phyloP scores from a whole-genome alignment of 2,797 vertebrate species.

The Acestrorhynchus altus region DNA sequence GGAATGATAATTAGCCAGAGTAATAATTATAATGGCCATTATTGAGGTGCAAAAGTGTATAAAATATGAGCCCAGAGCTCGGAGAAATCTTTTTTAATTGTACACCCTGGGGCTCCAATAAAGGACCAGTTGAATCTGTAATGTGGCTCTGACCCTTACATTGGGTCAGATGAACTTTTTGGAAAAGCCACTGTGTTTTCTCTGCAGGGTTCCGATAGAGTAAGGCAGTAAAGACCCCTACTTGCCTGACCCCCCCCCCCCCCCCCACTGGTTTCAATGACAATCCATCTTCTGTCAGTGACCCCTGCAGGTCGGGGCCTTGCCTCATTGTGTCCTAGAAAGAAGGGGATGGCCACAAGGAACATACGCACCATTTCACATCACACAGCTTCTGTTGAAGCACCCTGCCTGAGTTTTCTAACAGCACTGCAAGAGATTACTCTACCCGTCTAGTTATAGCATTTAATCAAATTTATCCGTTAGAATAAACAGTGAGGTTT shows the following conservation, averaged over 20 bases:
- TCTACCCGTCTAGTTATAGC: too few relatives aligned
- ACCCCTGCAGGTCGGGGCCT: slow-evolving; percentile 61
- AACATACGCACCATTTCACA: slow-evolving; percentile 39
- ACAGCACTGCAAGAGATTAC: slow-evolving; percentile 36
- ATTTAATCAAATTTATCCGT: slow-evolving; percentile 37
- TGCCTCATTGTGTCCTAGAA: slow-evolving; percentile 64
- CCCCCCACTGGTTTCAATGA: slow-evolving; percentile 61
- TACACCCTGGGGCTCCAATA: slow-evolving; percentile 56
- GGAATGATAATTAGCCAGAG: slow-evolving; percentile 52
- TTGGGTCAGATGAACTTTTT: slow-evolving; percentile 60
- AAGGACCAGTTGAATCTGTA: slow-evolving; percentile 67
- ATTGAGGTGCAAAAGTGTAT: slow-evolving; percentile 16
- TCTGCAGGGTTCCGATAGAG: slow-evolving; percentile 70
- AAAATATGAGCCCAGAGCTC: slow-evolving; percentile 8
- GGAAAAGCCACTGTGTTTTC: slow-evolving; percentile 67
- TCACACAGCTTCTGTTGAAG: slow-evolving; percentile 31
- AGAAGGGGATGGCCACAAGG: slow-evolving; percentile 50
- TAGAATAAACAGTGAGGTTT: slow-evolving; percentile 31
- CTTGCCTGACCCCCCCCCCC: slow-evolving; percentile 52
- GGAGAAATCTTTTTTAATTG: slow-evolving; percentile 26
- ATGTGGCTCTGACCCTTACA: slow-evolving; percentile 57
- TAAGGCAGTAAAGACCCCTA: slow-evolving; percentile 59
- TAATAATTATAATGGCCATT: slow-evolving; percentile 45
- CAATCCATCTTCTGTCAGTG: slow-evolving; percentile 71
- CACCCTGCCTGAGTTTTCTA: slow-evolving; percentile 24